Conservation (phyloP, 2,888 invertebrate species). For the Drosophila mimetica region DNA sequence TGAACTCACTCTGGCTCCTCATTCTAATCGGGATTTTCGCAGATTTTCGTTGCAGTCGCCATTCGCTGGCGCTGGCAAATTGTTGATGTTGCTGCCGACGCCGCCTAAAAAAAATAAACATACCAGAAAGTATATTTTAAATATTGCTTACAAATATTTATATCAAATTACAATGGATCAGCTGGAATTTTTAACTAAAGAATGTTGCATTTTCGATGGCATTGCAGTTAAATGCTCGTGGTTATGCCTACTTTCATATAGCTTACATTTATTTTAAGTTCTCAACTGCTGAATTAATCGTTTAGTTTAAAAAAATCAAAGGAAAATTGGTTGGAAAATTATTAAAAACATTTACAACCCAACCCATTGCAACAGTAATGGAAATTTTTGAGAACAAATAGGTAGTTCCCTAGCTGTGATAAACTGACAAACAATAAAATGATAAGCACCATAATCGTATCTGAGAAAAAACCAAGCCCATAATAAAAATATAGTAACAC, state of each 20-base stretch:
- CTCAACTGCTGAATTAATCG: too few relatives aligned
- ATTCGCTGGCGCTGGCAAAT: slow-evolving; percentile 13
- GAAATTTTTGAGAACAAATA: background rate
- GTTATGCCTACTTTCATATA: background rate
- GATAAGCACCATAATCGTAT: background rate
- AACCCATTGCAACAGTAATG: background rate
- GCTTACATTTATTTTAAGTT: too few relatives aligned
- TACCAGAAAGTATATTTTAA: background rate
- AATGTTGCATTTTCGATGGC: slow-evolving; percentile 10
- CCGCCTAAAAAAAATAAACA: too few relatives aligned
- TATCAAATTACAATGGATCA: background rate
- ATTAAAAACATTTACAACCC: background rate
- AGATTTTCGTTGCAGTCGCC: slow-evolving; percentile 13
- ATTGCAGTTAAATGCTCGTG: slow-evolving; percentile 4
- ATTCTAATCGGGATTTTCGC: slow-evolving; percentile 19
- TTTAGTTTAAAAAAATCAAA: too few relatives aligned
- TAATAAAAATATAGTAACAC: background rate
- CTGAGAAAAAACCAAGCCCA: background rate
- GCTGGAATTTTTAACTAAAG: slow-evolving; percentile 1
- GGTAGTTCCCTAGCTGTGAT: background rate
- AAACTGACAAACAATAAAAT: background rate
- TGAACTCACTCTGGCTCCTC: slow-evolving; percentile 16
- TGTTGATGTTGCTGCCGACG: slow-evolving; percentile 16
- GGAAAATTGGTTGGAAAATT: too few relatives aligned
- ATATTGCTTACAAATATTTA: background rate